Base-by-base conservation (phyloP, 2,113 vertebrate genomes). In the Hypomesus transpacificus region DNA sequence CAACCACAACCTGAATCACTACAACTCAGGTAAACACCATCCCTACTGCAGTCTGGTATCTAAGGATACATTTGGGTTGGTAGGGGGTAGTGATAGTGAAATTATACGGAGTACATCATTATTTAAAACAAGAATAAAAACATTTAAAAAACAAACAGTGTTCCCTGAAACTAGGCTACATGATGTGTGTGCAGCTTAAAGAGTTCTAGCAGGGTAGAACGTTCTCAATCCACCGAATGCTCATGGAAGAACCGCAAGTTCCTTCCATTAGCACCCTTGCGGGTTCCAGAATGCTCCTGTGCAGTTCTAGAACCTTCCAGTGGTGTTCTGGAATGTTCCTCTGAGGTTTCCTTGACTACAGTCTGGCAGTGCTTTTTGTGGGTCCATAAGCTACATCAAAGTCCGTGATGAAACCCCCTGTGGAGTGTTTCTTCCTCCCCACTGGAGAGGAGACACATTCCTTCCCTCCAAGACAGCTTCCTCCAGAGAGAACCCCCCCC, bases 11-110 rank as follows among this genome's bases (percentile, higher is more conserved):
- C 16, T 68, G 63, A 22, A 72, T 63, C 7, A 70, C 20, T 57
- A 73, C 77, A 82, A 68, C 60, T 66, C 84, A 71, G 87, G 83
- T 84, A 86, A 84, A 87, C 83, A 89, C 61, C 85, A 76, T 79
- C 64, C 77, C 11, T 80, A 70, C 65, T 79, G 71, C 50, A 77
- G 75, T 61, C 46, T 74, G 1, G 6, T 77, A 83, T 75, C 84
- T 22, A 82, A 81, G 87, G 84, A 87, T 82, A 88, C 80, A 88
- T 72, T 34, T 18, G 2, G 2, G 3, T 21, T 73, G 70, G 83
- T 80, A 79, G 70, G 39, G 39, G 39, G 7, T 46, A 3, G 28
- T 73, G 69, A 82, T 80, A 81, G 71, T 64, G 74, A 34, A 79
- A 73, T 20, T 68, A 50, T 52, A 61, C 31, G 34, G 4, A 66